Conservation (phyloP, 2,113 vertebrate species). For the Chiloscyllium plagiosum region DNA sequence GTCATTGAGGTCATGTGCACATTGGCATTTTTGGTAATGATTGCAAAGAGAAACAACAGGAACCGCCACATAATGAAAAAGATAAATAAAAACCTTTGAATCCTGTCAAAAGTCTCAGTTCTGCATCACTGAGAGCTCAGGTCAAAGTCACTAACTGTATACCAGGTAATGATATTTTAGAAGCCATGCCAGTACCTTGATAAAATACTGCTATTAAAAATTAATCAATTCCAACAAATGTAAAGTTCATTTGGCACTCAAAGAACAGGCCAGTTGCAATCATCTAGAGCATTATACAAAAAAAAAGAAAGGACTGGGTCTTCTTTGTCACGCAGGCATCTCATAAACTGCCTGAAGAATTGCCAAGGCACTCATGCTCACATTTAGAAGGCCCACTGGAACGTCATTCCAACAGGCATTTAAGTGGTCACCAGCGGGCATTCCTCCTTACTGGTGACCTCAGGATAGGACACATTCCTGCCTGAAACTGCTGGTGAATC, state of each 20-base stretch:
- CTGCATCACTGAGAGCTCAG: constrained; percentile 30
- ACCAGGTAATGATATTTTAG: constrained; percentile 22
- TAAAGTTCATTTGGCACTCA: background rate
- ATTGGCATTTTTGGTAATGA: too few species aligned
- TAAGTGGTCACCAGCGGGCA: too few species aligned
- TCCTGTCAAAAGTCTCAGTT: constrained; percentile 35
- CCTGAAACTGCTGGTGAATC: too few species aligned
- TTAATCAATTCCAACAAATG: constrained; percentile 12
- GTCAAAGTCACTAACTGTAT: background rate
- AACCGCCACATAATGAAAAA: constrained; percentile 34
- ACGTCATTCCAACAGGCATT: too few species aligned
- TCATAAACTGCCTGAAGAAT: too few species aligned
- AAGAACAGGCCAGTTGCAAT: background rate
- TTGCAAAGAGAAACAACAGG: constrained; percentile 19
- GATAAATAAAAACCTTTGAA: background rate
- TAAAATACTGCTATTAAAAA: background rate
- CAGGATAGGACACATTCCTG: too few species aligned
- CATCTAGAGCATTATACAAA: background rate
- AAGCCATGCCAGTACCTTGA: background rate
- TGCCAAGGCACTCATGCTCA: too few species aligned
- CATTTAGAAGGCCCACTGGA: too few species aligned
- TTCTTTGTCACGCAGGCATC: too few species aligned
- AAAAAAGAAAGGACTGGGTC: background rate
- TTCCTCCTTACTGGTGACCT: too few species aligned
- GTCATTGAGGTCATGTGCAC: constrained; percentile 32